Evolutionary conservation across 2,888 invertebrate genomes (phyloP), one percentile per base, ranked within the genome.

Genomic region (Torymus aiolomorphi): DNA sequence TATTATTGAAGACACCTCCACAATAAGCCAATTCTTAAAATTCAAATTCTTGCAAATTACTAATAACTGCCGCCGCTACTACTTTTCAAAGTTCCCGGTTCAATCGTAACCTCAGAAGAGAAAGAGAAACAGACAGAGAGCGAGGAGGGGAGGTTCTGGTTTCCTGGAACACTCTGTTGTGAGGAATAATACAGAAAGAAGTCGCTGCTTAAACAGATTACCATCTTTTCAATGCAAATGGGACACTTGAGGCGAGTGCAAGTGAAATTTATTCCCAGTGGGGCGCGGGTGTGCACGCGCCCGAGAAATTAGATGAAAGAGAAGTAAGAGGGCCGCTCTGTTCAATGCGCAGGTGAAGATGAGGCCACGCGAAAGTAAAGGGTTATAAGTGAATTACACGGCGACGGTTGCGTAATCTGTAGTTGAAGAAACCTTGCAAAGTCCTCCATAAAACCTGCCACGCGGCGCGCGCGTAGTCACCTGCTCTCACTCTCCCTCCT

Each of bases 321-420:
- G 66, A 42, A 61, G 11, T n/a, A 61, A 61, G 70, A 52, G 14
- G 16, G 13, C 42, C 8, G 14, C 24, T 31, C 24, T 12, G 16
- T 52, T 52, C 10, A 2, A n/a, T 42, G 67, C 62, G 49, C 76
- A 77, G 71, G 77, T 71, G 77, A 20, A 24, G 51, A 42, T 14
- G 66, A 20, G 63, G 65, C 59, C 42, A 49, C 10, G 66, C 70
- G 56, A 77, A 70, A 80, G 51, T 74, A 78, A 75, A 81, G 79
- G 81, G 78, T 84, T 82, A 80, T 84, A 86, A 86, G 83, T 83
- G 83, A 85, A 84, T 84, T 85, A 84, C 80, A 82, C 76, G 79
- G 69, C 82, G 82, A 75, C 74, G 76, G 67, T 80, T 61, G 80
- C 65, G 62, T 84, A 86, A 85, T 85, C 84, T 83, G 71, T 76